Conservation (phyloP, 37 sponge, comb jelly and placozoan genomes). For the Beroe forskalii region DNA sequence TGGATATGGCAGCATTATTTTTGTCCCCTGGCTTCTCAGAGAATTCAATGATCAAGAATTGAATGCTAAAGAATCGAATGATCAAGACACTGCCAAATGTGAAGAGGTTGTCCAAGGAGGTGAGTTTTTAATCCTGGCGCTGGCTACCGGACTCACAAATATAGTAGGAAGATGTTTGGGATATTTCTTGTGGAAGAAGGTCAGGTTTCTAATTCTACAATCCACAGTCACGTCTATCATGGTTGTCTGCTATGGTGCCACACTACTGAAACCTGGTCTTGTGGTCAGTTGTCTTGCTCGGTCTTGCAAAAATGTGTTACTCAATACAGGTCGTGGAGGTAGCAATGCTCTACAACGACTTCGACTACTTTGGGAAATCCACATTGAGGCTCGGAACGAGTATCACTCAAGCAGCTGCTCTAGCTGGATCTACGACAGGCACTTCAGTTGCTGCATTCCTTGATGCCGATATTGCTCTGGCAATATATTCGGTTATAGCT, state of each 20-base stretch:
- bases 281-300: neutral
- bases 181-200: neutral
- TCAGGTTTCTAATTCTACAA: neutral
- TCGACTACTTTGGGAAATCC: neutral
- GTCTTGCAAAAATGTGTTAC: neutral
- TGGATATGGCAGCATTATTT: neutral
- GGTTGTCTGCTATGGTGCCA: neutral
- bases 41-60: neutral
- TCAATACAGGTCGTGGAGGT: neutral
- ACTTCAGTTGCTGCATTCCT: neutral
- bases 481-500: neutral
- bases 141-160: neutral
- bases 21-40: neutral
- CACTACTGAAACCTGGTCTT: neutral
- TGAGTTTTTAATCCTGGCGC: neutral
- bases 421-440: neutral
- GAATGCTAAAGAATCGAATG: neutral
- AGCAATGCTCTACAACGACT: neutral
- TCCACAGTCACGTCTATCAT: neutral
- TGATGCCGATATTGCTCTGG: neutral
- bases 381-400: neutral
- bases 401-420: neutral
- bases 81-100: neutral
- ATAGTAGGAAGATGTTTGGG: neutral
- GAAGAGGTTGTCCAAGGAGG: constrained; percentile 1